Evolutionary conservation across 2,113 vertebrate species (phyloP), one percentile per base, ranked within the genome.

Genomic region (Tachysurus vachellii): DNA sequence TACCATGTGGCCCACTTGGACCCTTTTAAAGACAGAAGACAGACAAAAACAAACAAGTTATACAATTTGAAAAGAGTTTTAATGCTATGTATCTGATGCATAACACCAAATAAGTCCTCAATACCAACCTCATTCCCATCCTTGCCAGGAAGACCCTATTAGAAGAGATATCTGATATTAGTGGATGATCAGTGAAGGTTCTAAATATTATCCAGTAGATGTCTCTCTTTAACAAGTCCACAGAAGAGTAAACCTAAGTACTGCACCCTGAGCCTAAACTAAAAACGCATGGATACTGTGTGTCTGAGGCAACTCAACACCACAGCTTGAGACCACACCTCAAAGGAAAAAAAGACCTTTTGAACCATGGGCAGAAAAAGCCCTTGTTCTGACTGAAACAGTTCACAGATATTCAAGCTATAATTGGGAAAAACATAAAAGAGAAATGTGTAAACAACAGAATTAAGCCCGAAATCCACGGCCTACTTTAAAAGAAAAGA

Each of bases 51-150:
- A 44, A 80, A 86, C 14, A 26, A 75, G 28, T n/a, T 4, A 59
- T 56, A 7, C 23, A 54, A 76, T 13, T n/a, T 47, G 17, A 23
- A 31, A 54, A 61, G 5, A 19, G 59, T 21, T 57, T n/a, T 31
- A n/a, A 31, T 80, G 79, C 31, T 61, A 19, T 76, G 12, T 26
- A 81, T 61, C 5, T 76, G 21, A 76, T 13, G 42, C 44, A 42
- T 26, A 70, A 44, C 53, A 82, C 54, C 8, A 26, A 77, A 71
- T 53, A 21, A 84, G 84, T 56, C 10, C 1, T 19, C 50, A 44
- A 85, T 79, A 95, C 95, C 92, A 77, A 96, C 96, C 95, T 80
- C 88, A 47, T 89, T 85, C 26, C 96, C 96, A 0, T 93, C 91
- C 85, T 93, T 93, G 86, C 96, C 96, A 0, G 93, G 90, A 76